These are phyloP conservation scores for Babyrousa celebensis DNA, from an alignment of 2,797 vertebrate species.

Conservation along the genomic window DNA sequence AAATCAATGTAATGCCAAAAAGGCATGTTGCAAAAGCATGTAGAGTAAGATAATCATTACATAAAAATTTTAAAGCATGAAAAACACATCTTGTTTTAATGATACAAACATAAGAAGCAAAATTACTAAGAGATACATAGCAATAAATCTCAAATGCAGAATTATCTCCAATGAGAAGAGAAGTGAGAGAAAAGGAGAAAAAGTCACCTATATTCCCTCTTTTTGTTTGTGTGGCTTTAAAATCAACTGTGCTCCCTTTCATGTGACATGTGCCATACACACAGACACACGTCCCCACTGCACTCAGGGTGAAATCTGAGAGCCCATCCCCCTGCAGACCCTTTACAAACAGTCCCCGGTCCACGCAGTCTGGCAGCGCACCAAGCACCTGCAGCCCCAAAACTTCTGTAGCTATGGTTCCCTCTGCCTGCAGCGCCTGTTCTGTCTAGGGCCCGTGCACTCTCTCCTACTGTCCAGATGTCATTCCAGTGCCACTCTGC, in stretches of 20 bases:
- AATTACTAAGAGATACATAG: neutral
- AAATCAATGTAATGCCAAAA: neutral
- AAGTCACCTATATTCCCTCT: neutral
- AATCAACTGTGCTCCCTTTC: neutral
- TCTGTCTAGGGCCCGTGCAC: accelerated
- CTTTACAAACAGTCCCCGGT: neutral
- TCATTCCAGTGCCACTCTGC: neutral
- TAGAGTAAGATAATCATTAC: neutral
- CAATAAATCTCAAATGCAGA: neutral
- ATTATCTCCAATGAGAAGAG: neutral
- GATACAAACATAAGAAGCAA: neutral
- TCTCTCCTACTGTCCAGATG: too few species aligned
- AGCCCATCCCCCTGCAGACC: accelerated
- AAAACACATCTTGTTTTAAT: neutral
- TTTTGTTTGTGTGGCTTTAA: neutral
- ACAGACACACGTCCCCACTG: neutral
- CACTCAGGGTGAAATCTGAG: neutral
- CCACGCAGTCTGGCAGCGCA: accelerated
- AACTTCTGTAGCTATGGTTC: neutral
- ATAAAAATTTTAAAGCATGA: neutral
- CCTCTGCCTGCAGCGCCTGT: neutral
- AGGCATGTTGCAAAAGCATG: neutral
- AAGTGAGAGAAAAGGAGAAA: neutral
- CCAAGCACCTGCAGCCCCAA: neutral
- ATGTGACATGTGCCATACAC: accelerated